These are phyloP conservation scores for Epinephelus awoara DNA, from an alignment of 2,797 vertebrate species.

Conservation along the genomic window DNA sequence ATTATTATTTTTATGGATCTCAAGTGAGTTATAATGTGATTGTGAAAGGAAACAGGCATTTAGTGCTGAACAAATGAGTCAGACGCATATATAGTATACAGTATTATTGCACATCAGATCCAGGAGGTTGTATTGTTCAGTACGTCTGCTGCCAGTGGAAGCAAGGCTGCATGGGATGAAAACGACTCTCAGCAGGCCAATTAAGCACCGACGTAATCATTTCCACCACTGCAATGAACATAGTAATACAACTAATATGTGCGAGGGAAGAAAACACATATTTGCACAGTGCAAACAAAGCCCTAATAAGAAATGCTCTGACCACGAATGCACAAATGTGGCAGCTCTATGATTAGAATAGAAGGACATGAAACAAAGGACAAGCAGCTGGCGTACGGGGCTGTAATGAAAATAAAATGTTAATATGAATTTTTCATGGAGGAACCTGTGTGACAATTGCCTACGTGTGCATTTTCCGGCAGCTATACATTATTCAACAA, in stretches of 20 bases:
- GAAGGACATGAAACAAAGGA: slow-evolving; percentile 75
- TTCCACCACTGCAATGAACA: slow-evolving; percentile 24
- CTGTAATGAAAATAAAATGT: slow-evolving; percentile 84
- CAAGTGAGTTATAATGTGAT: not conserved
- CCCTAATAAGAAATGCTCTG: slow-evolving; percentile 52
- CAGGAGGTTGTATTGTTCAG: not conserved
- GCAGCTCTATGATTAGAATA: slow-evolving; percentile 71
- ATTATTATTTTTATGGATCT: not conserved
- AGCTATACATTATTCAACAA: slow-evolving; percentile 83
- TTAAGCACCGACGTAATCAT: slow-evolving; percentile 42
- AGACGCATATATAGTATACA: not conserved
- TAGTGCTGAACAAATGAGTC: slow-evolving; percentile 23
- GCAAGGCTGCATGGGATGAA: slow-evolving; percentile 8
- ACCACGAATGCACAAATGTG: slow-evolving; percentile 52
- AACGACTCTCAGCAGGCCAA: slow-evolving; percentile 39
- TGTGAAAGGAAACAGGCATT: not conserved
- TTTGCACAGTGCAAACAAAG: slow-evolving; percentile 59
- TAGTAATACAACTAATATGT: slow-evolving; percentile 30
- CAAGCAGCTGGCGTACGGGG: slow-evolving; percentile 67
- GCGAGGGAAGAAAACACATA: slow-evolving; percentile 40
- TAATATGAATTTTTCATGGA: slow-evolving; percentile 86
- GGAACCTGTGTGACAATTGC: slow-evolving; percentile 83
- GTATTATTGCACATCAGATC: slow-evolving; percentile 13
- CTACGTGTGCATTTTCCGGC: slow-evolving; percentile 73
- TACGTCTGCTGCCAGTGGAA: not conserved